Evolutionary conservation across 2,888 invertebrate species (phyloP).

Genomic region (Nudaria mundana): DNA sequence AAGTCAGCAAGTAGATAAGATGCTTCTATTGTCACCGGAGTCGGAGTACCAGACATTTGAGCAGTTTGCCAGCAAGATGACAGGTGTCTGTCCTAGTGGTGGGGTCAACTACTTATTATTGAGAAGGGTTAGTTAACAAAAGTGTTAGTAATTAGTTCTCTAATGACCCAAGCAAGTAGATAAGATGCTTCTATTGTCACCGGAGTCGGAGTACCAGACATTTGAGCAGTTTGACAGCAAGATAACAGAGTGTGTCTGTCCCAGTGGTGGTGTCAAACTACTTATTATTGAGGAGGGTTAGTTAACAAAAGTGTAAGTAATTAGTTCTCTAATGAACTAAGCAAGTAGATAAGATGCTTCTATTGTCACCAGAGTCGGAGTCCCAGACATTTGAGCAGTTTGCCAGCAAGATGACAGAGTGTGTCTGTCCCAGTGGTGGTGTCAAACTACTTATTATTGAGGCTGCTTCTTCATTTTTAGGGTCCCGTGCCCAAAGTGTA

Average conservation of each 20-base stretch:
- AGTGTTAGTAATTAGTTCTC: too few species aligned
- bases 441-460: slow-evolving; percentile 66
- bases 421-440: slow-evolving; percentile 50
- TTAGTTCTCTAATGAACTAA: too few species aligned
- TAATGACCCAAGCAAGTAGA: slow-evolving; percentile 47
- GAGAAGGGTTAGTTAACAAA: slow-evolving; percentile 62
- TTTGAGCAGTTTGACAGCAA: slow-evolving; percentile 55
- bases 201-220: slow-evolving; percentile 61
- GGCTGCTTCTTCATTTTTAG: too few species aligned
- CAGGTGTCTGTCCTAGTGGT: slow-evolving; percentile 51
- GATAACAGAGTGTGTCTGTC: slow-evolving; percentile 58
- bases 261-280: slow-evolving; percentile 63
- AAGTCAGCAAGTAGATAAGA: slow-evolving; percentile 42
- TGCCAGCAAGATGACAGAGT: slow-evolving; percentile 59
- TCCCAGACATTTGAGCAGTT: slow-evolving; percentile 61
- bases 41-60: slow-evolving; percentile 51
- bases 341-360: slow-evolving; percentile 46
- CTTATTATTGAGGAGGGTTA: slow-evolving; percentile 67
- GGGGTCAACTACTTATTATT: slow-evolving; percentile 62
- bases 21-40: slow-evolving; percentile 60
- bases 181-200: slow-evolving; percentile 53
- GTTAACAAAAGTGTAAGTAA: too few species aligned
- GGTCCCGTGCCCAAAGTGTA: too few species aligned
- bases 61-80: slow-evolving; percentile 58
- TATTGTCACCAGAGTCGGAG: slow-evolving; percentile 62